Evolutionary conservation across 35 echinoderm and acorn worm species (phyloP).

Genomic region (Anneissia japonica): DNA sequence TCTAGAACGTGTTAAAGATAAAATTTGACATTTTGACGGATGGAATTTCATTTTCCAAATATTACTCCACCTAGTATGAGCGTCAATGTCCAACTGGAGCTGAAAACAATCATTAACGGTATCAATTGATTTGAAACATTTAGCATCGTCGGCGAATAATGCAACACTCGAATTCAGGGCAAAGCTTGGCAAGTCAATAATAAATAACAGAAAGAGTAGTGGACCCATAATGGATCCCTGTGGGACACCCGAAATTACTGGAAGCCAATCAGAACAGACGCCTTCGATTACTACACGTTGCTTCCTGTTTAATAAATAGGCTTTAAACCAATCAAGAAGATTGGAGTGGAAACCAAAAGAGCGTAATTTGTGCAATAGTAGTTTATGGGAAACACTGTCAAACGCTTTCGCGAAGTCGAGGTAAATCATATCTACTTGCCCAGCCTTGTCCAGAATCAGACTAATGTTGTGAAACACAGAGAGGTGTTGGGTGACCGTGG

Average conservation of each 20-base stretch:
- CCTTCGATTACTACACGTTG: neutral
- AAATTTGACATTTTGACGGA: no score
- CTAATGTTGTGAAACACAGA: constrained; percentile 11
- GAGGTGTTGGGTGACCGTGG: neutral
- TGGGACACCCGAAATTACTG: neutral
- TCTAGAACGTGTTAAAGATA: no score
- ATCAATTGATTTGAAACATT: neutral
- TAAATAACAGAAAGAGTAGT: neutral
- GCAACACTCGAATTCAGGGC: neutral
- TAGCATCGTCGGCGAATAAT: neutral
- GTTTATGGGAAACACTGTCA: neutral
- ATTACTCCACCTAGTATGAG: no score
- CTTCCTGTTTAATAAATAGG: neutral
- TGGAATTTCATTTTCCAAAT: no score
- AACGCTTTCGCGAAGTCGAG: constrained; percentile 17
- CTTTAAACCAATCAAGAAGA: neutral
- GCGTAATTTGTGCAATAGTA: neutral
- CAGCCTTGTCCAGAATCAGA: constrained; percentile 13
- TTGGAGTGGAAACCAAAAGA: neutral
- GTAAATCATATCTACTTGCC: constrained; percentile 1
- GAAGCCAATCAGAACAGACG: neutral
- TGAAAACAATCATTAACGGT: neutral
- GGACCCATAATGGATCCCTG: neutral
- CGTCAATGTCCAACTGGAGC: no score
- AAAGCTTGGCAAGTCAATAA: neutral